phyloP scores from a whole-genome alignment of 2,797 vertebrate genomes.

The Trichosurus vulpecula region DNA sequence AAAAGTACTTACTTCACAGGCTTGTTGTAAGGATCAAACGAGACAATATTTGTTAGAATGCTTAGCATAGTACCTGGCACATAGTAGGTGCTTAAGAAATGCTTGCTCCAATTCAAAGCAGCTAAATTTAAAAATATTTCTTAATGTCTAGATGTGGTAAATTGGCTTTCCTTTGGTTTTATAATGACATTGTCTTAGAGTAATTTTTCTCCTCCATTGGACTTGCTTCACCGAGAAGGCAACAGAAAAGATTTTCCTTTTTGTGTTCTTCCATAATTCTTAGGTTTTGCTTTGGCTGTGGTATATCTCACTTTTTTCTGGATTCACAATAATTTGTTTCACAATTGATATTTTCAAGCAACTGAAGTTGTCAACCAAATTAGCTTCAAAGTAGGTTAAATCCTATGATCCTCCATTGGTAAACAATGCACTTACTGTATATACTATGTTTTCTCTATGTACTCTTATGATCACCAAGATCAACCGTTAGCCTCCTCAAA shows the following conservation, averaged over 20 bases:
- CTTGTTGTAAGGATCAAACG: not conserved
- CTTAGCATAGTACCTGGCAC: not conserved
- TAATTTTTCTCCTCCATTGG: not conserved
- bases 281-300: not conserved
- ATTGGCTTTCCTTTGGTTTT: conserved; percentile 20
- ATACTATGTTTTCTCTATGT: not conserved
- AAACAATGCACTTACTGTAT: not conserved
- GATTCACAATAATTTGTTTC: not conserved
- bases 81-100: not conserved
- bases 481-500: not conserved
- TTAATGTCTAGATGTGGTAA: not conserved
- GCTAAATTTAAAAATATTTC: not conserved
- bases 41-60: not conserved
- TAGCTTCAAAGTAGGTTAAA: not conserved
- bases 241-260: conserved; percentile 6
- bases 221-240: conserved; percentile 12
- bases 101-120: not conserved
- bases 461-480: not conserved
- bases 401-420: not conserved
- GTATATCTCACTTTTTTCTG: conserved; percentile 13
- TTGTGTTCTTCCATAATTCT: not conserved
- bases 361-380: not conserved
- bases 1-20: not conserved
- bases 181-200: not conserved
- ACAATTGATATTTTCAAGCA: not conserved